Percentiles rank a stretch among this genome's conserved stretches.
Evolutionary conservation across 2,113 vertebrate species (phyloP).

Genomic region (Shinisaurus crocodilurus): DNA sequence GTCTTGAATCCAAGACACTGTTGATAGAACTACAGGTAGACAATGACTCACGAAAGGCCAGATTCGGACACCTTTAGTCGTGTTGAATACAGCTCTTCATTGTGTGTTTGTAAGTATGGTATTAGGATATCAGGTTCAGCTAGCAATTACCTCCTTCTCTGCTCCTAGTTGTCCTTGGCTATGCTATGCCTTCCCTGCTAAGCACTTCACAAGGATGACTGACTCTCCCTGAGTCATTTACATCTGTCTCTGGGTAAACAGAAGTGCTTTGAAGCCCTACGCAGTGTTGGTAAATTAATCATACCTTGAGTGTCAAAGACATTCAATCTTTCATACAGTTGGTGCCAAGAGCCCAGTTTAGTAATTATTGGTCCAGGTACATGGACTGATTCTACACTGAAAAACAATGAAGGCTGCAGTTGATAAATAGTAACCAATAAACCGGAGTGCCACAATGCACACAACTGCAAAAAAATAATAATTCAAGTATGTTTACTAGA

Average conservation of each 20-base stretch:
- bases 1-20: neutral
- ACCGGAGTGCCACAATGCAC: too few species aligned
- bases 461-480: too few species aligned
- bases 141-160: neutral
- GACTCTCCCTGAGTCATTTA: constrained; percentile 1
- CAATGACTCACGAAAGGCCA: neutral
- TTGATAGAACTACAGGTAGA: neutral
- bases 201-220: neutral
- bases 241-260: neutral
- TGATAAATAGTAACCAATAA: too few species aligned
- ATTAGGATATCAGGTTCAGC: neutral
- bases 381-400: neutral
- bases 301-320: neutral
- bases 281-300: neutral
- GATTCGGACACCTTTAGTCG: neutral
- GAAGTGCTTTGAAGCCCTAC: neutral
- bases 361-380: neutral
- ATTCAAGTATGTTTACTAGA: too few species aligned
- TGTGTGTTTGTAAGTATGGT: neutral
- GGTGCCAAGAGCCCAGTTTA: neutral
- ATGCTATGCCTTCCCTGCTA: neutral
- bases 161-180: neutral
- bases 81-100: neutral
- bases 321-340: neutral
- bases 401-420: too few species aligned